Base-by-base conservation (phyloP, 2,888 invertebrate species). In the Andrena fulva region DNA sequence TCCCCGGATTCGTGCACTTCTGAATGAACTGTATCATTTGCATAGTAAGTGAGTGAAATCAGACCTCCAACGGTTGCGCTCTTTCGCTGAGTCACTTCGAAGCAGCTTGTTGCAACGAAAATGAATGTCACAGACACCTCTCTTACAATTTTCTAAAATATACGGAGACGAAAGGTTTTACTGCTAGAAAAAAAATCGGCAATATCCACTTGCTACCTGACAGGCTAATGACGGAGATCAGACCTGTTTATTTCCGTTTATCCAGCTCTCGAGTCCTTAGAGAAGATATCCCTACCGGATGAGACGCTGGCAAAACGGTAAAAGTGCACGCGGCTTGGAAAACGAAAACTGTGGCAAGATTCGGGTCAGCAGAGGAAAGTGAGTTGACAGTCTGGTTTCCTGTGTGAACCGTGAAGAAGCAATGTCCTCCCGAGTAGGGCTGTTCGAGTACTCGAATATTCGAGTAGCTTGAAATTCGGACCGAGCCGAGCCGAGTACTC, bases 291-390 rank as follows among this genome's bases (percentile, higher is more conserved):
- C 69, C 60, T 50, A 52, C 56, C 54, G 75, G 29, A 79, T 78
- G 59, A 33, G 73, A 84, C 60, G 64, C 5, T 35, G 42, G 60
- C 74, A 71, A 73, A 86, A 74, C 86, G 84, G 89, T 90, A 89
- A 89, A 90, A 90, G 88, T 90, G 77, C 83, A 83, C 59, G 70
- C 31, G 54, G 72, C 77, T 64, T 70, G 81, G 71, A 75, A 87
- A 86, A 85, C 80, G 87, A 89, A 89, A 88, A 88, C 82, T 75
- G 77, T 81, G 80, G 68, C 56, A 69, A 56, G 85, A 91, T 90
- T 89, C 84, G 79, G 92, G 91, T 91, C 91, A 89, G 80, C 85
- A 68, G 86, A 90, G 87, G 91, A 92, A 92, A 92, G 92, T 91
- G 91, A 92, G 91, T 91, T 90, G 90, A 85, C 87, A 76, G 77